phyloP scores from a whole-genome alignment of 2,113 vertebrate species.

The Upupa epops region DNA sequence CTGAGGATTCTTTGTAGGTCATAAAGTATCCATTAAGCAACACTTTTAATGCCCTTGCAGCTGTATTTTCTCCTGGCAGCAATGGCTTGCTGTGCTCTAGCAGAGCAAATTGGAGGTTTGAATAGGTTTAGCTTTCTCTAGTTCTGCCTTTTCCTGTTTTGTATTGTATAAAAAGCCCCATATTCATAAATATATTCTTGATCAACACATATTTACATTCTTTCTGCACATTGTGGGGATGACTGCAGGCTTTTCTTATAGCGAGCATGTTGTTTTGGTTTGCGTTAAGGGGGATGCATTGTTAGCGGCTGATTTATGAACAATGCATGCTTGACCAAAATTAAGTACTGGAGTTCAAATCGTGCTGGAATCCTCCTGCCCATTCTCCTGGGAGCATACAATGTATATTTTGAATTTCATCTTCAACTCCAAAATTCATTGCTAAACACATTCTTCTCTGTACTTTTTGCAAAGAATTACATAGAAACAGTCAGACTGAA shows the following conservation, averaged over 20 bases:
- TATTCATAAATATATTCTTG: background rate
- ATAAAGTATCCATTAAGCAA: constrained; percentile 45
- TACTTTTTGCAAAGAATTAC: background rate
- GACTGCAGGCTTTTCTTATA: background rate
- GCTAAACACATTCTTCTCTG: background rate
- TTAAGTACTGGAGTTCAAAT: constrained; percentile 26
- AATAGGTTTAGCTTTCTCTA: background rate
- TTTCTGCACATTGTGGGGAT: background rate
- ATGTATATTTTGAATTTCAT: constrained; percentile 39
- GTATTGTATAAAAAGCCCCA: background rate
- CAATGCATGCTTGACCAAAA: constrained; percentile 31
- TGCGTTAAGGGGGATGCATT: background rate
- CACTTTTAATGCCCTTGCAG: background rate
- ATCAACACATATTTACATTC: background rate
- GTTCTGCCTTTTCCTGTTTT: background rate
- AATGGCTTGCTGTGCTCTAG: background rate
- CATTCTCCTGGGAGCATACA: background rate
- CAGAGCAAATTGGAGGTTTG: background rate
- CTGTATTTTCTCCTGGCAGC: background rate
- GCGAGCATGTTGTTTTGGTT: background rate
- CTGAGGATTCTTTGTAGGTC: constrained; percentile 3
- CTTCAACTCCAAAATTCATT: constrained; percentile 41
- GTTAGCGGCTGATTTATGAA: constrained; percentile 26
- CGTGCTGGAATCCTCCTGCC: background rate
- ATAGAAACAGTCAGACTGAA: background rate